A percentile compares a stretch with the other conserved stretches of the same genome.
Conservation (phyloP, 2,113 vertebrate genomes). For the Xenopus tropicalis region UCB_Xtro_10.0 CM004448.2:42709001-42709500, state of each 20-base stretch:
- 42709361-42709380: not conserved
- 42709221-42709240: conserved; percentile 25
- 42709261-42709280: conserved; percentile 12
- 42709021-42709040: no score
- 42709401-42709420: conserved; percentile 27
- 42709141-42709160: no score
- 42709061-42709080: no score
- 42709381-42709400: conserved; percentile 15
- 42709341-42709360: conserved; percentile 16
- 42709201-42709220: conserved; percentile 17
- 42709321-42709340: conserved; percentile 11
- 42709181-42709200: not conserved
- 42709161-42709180: no score
- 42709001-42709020: no score
- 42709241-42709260: conserved; percentile 13
- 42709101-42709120: no score
- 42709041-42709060: no score
- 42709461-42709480: conserved; percentile 16
- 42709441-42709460: conserved; percentile 28
- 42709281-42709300: conserved; percentile 13
- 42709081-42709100: no score
- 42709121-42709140: no score
- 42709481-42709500: conserved; percentile 26
- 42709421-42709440: conserved; percentile 18
- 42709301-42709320: conserved; percentile 28